A percentile compares a stretch with the other conserved stretches of the same genome.
Evolutionary conservation across 1,140 invertebrate species (phyloP).

Genomic region (Danaus melanippus): DNA sequence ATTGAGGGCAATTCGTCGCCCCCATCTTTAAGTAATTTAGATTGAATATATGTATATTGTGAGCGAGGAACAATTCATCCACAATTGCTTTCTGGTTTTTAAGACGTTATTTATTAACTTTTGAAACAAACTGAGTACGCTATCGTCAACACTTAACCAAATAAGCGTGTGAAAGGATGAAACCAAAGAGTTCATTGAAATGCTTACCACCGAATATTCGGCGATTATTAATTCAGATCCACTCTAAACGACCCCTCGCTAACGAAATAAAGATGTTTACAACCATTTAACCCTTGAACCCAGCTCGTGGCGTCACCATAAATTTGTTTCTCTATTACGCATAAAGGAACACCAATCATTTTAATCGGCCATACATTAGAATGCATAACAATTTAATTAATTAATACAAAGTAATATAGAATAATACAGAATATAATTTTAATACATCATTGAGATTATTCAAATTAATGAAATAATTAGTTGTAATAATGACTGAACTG

Average conservation of each 20-base stretch:
- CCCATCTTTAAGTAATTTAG: slow-evolving; percentile 51
- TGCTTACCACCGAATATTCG: slow-evolving; percentile 22
- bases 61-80: slow-evolving; percentile 16
- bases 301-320: slow-evolving; percentile 24
- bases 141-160: slow-evolving; percentile 1
- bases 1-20: slow-evolving; percentile 54
- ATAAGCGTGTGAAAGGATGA: slow-evolving; percentile 35
- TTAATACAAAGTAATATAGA: no score
- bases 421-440: no score
- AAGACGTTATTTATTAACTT: slow-evolving; percentile 8
- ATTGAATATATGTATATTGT: slow-evolving; percentile 36
- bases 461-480: no score
- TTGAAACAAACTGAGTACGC: background rate
- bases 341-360: no score
- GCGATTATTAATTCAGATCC: slow-evolving; percentile 39
- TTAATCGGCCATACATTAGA: no score
- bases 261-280: slow-evolving; percentile 55
- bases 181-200: slow-evolving; percentile 30
- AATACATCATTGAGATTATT: no score
- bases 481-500: no score
- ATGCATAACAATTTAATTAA: no score
- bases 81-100: slow-evolving; percentile 13
- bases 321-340: slow-evolving; percentile 35
- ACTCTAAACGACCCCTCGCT: no score
- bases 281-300: slow-evolving; percentile 59